Evolutionary conservation across 2,888 invertebrate species (phyloP).

Genomic region (Acrobasis consociella): DNA sequence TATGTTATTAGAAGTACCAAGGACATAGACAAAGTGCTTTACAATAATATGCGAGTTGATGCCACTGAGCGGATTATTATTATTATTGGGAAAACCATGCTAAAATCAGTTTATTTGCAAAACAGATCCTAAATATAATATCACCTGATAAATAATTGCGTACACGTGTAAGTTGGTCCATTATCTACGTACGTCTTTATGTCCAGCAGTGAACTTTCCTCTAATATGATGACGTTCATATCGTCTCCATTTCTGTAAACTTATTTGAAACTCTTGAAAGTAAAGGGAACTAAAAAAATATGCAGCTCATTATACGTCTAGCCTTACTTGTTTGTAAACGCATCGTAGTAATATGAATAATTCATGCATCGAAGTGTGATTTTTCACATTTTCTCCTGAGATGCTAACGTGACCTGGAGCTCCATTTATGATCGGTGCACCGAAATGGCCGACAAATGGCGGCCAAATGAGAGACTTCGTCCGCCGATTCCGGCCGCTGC

Average conservation of each 20-base stretch:
- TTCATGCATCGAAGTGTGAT: slow-evolving; percentile 77
- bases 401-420: slow-evolving; percentile 78
- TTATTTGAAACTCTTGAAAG: background rate
- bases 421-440: slow-evolving; percentile 81
- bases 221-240: no score
- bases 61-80: no score
- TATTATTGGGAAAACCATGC: no score
- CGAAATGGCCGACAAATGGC: slow-evolving; percentile 83
- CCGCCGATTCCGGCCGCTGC: slow-evolving; percentile 70
- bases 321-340: slow-evolving; percentile 5
- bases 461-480: slow-evolving; percentile 81
- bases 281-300: slow-evolving; percentile 9
- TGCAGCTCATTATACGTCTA: slow-evolving; percentile 8
- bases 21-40: background rate
- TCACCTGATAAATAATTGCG: no score
- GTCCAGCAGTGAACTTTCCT: no score
- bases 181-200: no score
- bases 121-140: no score
- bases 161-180: no score
- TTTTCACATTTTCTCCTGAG: slow-evolving; percentile 78
- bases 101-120: background rate
- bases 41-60: no score
- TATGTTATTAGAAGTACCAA: no score
- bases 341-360: slow-evolving; percentile 11
- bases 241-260: no score